Conservation (phyloP, 1,140 invertebrate genomes). For the Drosophila persimilis region DNA sequence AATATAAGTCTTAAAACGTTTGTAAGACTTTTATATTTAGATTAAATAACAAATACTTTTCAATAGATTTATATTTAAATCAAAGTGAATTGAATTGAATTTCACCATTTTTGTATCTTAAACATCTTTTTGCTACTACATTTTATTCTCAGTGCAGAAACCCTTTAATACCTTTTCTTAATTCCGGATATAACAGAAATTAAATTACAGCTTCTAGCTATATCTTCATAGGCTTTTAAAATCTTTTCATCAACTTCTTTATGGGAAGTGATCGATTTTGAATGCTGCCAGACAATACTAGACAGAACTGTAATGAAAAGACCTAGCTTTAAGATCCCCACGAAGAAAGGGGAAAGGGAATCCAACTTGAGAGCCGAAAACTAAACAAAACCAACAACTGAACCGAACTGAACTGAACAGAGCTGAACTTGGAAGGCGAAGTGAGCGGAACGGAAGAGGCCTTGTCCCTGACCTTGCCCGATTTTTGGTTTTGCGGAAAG, state of each 20-base stretch:
- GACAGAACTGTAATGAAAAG: constrained; percentile 39
- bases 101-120: no score
- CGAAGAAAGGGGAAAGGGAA: neutral
- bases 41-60: no score
- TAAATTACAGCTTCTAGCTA: neutral
- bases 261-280: constrained; percentile 23
- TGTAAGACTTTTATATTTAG: no score
- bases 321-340: constrained; percentile 14
- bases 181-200: no score
- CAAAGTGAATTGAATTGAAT: no score
- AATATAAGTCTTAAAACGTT: no score
- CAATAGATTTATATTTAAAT: no score
- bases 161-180: no score
- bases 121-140: no score
- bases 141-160: no score
- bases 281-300: constrained; percentile 14
- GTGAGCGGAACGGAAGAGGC: constrained; percentile 16
- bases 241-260: neutral
- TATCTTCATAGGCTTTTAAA: no score
- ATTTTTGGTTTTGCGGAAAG: constrained; percentile 73
- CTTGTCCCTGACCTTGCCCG: constrained; percentile 79
- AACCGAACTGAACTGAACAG: constrained; percentile 12
- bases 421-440: constrained; percentile 8
- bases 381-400: constrained; percentile 15
- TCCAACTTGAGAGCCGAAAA: constrained; percentile 14